Evolutionary conservation across 2,888 invertebrate genomes (phyloP), one percentile per base, ranked within the genome.

Genomic region (Platycheirus rosarum): DNA sequence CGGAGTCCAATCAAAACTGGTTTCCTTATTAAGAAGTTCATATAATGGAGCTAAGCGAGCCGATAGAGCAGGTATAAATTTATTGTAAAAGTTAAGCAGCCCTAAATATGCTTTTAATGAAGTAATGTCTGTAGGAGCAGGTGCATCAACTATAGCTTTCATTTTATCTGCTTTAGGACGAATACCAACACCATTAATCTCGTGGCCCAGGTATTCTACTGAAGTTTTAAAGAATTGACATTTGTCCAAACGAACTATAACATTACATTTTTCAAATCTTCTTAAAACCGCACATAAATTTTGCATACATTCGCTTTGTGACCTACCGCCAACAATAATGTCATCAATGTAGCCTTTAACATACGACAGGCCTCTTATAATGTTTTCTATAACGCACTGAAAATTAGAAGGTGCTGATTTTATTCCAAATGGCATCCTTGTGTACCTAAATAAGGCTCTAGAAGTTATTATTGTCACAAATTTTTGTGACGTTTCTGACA

Each of bases 71-170:
- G n/a, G n/a, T 6, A 46, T 46, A 2, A 46, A 46, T 6, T 23
- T 46, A 13, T 46, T 46, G 57, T 66, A 82, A 62, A 46, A 82
- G 16, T 75, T 82, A 11, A 71, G 7, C 5, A 82, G 35, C 3
- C 74, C 74, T 2, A 70, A 16, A 35, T 73, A 84, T 3, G 73
- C 66, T 49, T 76, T 53, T 20, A 84, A 44, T 7, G 68, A 55
- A 13, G 57, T 51, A 2, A 78, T 9, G 51, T 77, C 53, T 29
- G 7, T 23, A 0, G 84, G 78, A 14, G n/a, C n/a, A n/a, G n/a
- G n/a, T n/a, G n/a, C n/a, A n/a, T n/a, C n/a, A n/a, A n/a, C n/a
- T n/a, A n/a, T n/a, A n/a, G n/a, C n/a, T n/a, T n/a, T n/a, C n/a
- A n/a, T n/a, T n/a, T n/a, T n/a, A n/a, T n/a, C n/a, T n/a, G n/a